phyloP scores from a whole-genome alignment of 2,797 vertebrate species.

The Threskiornis aethiopicus region DNA sequence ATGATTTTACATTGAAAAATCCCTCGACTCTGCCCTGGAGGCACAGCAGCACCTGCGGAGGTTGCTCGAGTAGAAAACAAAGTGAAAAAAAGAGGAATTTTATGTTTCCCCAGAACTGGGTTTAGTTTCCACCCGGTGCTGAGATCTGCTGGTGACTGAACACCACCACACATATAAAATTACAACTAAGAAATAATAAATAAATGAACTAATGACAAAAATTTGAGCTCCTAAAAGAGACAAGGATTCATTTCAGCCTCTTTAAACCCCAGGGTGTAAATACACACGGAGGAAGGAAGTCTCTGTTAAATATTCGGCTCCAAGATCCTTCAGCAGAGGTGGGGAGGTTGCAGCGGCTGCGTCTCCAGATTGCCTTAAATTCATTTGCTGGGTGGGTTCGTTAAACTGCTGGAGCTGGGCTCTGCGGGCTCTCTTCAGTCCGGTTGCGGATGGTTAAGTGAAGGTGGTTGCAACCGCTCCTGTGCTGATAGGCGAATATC shows the following conservation, averaged over 20 bases:
- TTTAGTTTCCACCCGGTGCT: not conserved
- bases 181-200: not conserved
- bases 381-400: not conserved
- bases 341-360: rapidly evolving
- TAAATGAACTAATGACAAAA: not conserved
- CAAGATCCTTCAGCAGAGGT: not conserved
- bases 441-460: not conserved
- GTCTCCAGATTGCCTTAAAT: not conserved
- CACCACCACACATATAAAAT: not conserved
- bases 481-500: not conserved
- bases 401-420: not conserved
- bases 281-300: rapidly evolving
- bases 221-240: not conserved
- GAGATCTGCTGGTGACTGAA: not conserved
- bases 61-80: not conserved
- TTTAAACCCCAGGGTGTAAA: not conserved
- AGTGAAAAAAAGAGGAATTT: not conserved
- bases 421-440: not conserved
- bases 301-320: not conserved
- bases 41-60: not conserved
- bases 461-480: not conserved
- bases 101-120: not conserved
- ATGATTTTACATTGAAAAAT: not conserved
- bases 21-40: not conserved
- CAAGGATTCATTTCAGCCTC: not conserved